These are phyloP conservation scores for Leptosomus discolor DNA, from an alignment of 2,113 vertebrate genomes.

Conservation along the genomic window DNA sequence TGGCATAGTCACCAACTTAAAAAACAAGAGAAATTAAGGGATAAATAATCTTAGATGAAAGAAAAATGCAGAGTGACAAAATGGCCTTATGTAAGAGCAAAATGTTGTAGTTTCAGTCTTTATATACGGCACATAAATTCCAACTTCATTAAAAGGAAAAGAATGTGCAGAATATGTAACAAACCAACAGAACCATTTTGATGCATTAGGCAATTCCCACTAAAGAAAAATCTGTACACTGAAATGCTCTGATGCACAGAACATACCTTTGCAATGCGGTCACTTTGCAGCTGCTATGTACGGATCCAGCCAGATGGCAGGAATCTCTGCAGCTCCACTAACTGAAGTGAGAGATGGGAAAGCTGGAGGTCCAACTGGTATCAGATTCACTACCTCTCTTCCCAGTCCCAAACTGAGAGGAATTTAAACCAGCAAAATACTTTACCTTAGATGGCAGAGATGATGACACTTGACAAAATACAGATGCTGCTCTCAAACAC, in stretches of 20 bases:
- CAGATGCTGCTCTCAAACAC: not conserved
- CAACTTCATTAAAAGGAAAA: not conserved
- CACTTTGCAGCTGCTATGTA: not conserved
- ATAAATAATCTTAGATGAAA: not conserved
- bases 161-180: not conserved
- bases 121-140: not conserved
- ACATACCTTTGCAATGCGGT: not conserved
- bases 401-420: not conserved
- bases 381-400: not conserved
- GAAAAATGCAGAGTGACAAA: not conserved
- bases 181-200: not conserved
- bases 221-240: not conserved
- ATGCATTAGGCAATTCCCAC: not conserved
- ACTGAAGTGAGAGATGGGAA: not conserved
- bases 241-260: not conserved
- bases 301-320: not conserved
- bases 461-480: not conserved
- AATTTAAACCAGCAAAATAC: not conserved
- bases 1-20: not conserved
- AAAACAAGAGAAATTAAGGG: not conserved
- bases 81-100: not conserved
- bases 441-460: not conserved
- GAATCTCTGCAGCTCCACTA: not conserved
- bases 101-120: not conserved
- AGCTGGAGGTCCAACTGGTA: not conserved